phyloP scores from a whole-genome alignment of 1,140 invertebrate genomes.

The Diachasmimorpha longicaudata region DNA sequence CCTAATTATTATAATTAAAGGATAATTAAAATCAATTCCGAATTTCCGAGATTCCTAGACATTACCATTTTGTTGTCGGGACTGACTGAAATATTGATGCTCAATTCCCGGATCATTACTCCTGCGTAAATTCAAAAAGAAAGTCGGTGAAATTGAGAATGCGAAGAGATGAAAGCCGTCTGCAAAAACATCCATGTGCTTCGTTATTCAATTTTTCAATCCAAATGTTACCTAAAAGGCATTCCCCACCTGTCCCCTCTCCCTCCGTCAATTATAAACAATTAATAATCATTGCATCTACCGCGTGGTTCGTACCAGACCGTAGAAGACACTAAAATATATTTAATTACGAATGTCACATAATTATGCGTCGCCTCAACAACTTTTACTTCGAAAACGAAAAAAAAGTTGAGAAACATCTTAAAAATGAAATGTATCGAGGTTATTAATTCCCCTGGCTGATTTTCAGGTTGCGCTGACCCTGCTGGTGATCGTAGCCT shows the following conservation, averaged over 20 bases:
- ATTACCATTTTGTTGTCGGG: not conserved
- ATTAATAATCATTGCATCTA: too few species aligned
- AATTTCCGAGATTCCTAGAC: not conserved
- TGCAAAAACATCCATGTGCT: not conserved
- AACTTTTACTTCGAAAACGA: too few species aligned
- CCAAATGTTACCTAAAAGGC: not conserved
- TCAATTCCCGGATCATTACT: not conserved
- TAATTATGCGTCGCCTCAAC: not conserved
- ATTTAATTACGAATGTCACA: not conserved
- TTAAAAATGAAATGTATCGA: not conserved
- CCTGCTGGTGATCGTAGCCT: slow-evolving; percentile 36
- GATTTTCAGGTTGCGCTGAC: slow-evolving; percentile 45
- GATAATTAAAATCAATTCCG: not conserved
- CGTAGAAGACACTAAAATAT: too few species aligned
- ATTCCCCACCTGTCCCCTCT: too few species aligned
- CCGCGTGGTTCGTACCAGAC: too few species aligned
- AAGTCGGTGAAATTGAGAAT: slow-evolving; percentile 53
- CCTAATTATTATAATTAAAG: too few species aligned
- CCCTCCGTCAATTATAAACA: too few species aligned
- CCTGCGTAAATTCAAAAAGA: slow-evolving; percentile 14
- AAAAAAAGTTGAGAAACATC: not conserved
- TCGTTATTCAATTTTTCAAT: not conserved
- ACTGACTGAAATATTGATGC: not conserved
- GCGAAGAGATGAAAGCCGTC: slow-evolving; percentile 5
- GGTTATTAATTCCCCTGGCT: not conserved